Conservation (phyloP, 2,113 vertebrate genomes). For the Coryphaenoides rupestris region DNA sequence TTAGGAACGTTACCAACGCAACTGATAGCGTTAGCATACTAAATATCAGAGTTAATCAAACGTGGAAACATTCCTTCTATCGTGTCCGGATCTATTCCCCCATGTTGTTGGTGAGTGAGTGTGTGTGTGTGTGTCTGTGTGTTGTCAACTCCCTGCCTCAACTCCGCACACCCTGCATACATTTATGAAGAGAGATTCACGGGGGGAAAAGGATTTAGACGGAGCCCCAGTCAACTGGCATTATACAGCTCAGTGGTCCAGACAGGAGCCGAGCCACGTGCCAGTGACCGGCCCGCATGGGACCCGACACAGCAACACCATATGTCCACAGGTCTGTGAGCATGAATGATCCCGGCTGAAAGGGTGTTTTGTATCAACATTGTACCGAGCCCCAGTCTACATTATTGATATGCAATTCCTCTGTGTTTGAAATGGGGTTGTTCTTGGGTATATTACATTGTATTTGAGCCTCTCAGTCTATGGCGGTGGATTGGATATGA, state of each 20-base stretch:
- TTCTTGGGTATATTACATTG: no score
- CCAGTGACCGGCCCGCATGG: constrained; percentile 42
- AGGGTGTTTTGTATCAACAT: constrained; percentile 68
- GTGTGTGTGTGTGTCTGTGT: constrained; percentile 9
- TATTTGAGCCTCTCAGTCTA: no score
- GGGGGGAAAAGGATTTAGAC: constrained; percentile 26
- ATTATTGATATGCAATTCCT: constrained; percentile 73
- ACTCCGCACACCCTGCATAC: constrained; percentile 13
- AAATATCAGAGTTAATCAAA: neutral
- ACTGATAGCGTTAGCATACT: neutral
- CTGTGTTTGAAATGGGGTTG: no score
- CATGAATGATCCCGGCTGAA: constrained; percentile 56
- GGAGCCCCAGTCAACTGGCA: constrained; percentile 39
- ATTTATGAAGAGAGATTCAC: constrained; percentile 36
- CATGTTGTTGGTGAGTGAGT: constrained; percentile 9
- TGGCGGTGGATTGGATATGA: no score
- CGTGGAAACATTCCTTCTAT: neutral
- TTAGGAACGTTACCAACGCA: neutral
- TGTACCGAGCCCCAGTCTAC: constrained; percentile 64
- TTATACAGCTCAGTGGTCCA: constrained; percentile 48
- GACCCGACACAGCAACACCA: constrained; percentile 48
- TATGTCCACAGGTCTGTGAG: constrained; percentile 57
- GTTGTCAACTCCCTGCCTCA: constrained; percentile 12
- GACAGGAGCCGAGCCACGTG: constrained; percentile 42
- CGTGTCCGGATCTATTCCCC: neutral